Conservation (phyloP, 30 jellyfish, hydroid and myxozoan species). For the Pseudorhiza aurosa region DNA sequence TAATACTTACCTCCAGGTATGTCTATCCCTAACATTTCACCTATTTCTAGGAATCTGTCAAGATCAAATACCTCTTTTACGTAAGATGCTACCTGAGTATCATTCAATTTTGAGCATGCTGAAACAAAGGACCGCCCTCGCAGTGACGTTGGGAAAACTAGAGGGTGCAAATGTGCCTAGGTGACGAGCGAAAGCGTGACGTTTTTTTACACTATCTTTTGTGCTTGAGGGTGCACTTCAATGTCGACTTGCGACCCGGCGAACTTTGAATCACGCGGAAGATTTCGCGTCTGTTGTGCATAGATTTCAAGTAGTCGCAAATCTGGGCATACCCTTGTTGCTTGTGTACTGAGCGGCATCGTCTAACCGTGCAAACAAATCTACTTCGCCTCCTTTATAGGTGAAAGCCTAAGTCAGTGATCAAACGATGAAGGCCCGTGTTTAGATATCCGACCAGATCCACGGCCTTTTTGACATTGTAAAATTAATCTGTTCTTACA, state of each 20-base stretch:
- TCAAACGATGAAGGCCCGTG: constrained; percentile 44
- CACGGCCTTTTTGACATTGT: constrained; percentile 68
- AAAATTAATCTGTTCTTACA: constrained; percentile 31
- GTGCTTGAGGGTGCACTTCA: no score
- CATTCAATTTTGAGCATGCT: no score
- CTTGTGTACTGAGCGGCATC: constrained; percentile 56
- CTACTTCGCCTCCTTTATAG: constrained; percentile 57
- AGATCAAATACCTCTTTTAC: no score
- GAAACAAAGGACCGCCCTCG: no score
- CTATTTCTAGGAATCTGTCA: no score
- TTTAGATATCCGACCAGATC: constrained; percentile 50
- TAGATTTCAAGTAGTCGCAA: constrained; percentile 46
- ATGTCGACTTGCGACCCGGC: constrained; percentile 10
- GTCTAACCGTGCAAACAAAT: constrained; percentile 48
- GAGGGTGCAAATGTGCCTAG: no score
- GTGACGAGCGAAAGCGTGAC: no score
- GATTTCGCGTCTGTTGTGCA: constrained; percentile 42
- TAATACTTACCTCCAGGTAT: no score
- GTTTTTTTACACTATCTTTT: no score
- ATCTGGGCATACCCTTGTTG: constrained; percentile 40
- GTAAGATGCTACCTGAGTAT: no score
- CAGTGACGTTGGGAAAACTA: no score
- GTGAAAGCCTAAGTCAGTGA: constrained; percentile 51
- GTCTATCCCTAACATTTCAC: no score
- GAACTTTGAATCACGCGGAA: constrained; percentile 20